Conservation (phyloP, 2,888 invertebrate genomes). For the Amaurobius ferox region DNA sequence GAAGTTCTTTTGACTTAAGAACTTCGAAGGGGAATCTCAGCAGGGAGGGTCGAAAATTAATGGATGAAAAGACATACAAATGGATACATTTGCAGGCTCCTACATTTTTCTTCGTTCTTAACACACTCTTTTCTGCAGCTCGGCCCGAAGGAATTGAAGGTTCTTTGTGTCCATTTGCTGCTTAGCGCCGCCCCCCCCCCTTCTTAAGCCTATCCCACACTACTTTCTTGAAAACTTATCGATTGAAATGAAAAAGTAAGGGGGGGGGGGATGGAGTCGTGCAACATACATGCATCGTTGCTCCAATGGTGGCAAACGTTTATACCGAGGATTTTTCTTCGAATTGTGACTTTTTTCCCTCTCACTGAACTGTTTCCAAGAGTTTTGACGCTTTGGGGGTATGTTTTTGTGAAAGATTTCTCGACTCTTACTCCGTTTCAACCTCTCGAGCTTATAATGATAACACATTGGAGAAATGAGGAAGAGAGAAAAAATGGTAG, state of each 20-base stretch:
- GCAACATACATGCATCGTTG: slow-evolving; percentile 41
- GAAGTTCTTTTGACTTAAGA: slow-evolving; percentile 12
- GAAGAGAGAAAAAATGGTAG: neutral
- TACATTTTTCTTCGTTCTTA: slow-evolving; percentile 50
- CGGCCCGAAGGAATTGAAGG: slow-evolving; percentile 60
- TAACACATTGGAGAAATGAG: slow-evolving; percentile 19
- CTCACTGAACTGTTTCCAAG: neutral
- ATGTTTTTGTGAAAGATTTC: slow-evolving; percentile 5
- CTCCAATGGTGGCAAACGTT: slow-evolving; percentile 42
- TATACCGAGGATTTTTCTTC: slow-evolving; percentile 32
- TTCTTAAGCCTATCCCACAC: slow-evolving; percentile 33
- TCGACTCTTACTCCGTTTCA: neutral
- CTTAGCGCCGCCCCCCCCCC: slow-evolving; percentile 39
- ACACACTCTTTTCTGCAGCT: slow-evolving; percentile 19
- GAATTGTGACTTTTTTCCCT: slow-evolving; percentile 14
- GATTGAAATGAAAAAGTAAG: neutral
- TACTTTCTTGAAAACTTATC: neutral
- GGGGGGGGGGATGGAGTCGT: neutral
- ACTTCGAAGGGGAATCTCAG: neutral
- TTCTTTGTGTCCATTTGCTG: slow-evolving; percentile 68
- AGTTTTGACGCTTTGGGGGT: slow-evolving; percentile 31
- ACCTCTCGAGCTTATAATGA: slow-evolving; percentile 37
- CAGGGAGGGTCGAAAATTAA: slow-evolving; percentile 47
- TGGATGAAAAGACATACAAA: slow-evolving; percentile 59
- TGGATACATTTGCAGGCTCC: slow-evolving; percentile 62